Percentiles rank a stretch among this genome's conserved stretches.
phyloP scores from a whole-genome alignment of 2,888 invertebrate genomes.

The Atethmia centrago region DNA sequence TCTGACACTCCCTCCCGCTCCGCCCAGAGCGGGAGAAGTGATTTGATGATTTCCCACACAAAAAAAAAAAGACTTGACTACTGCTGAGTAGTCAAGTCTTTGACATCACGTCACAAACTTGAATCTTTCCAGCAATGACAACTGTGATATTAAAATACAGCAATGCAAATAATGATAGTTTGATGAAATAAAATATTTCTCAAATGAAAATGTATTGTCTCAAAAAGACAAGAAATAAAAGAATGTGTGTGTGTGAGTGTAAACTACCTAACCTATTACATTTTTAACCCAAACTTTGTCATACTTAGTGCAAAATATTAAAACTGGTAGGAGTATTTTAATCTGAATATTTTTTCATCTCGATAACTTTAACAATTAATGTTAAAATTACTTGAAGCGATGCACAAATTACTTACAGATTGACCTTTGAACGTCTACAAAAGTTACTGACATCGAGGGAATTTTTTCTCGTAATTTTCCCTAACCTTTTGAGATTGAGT shows the following conservation, averaged over 20 bases:
- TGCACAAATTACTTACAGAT: neutral
- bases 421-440: neutral
- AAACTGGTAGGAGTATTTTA: neutral
- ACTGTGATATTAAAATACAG: neutral
- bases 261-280: neutral
- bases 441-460: neutral
- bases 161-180: neutral
- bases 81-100: too few relatives aligned
- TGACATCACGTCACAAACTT: too few relatives aligned
- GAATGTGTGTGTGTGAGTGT: neutral
- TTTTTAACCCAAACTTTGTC: neutral
- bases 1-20: too few relatives aligned
- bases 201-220: neutral
- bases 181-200: neutral
- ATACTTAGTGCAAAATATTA: neutral
- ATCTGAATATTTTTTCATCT: neutral
- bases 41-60: too few relatives aligned
- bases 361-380: neutral
- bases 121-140: neutral
- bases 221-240: neutral
- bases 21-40: too few relatives aligned
- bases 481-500: conserved; percentile 8
- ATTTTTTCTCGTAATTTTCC: neutral
- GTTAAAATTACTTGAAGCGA: neutral
- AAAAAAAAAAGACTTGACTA: too few relatives aligned